Base-by-base conservation (phyloP, 2,797 vertebrate species). In the Epinephelus malabaricus region DNA sequence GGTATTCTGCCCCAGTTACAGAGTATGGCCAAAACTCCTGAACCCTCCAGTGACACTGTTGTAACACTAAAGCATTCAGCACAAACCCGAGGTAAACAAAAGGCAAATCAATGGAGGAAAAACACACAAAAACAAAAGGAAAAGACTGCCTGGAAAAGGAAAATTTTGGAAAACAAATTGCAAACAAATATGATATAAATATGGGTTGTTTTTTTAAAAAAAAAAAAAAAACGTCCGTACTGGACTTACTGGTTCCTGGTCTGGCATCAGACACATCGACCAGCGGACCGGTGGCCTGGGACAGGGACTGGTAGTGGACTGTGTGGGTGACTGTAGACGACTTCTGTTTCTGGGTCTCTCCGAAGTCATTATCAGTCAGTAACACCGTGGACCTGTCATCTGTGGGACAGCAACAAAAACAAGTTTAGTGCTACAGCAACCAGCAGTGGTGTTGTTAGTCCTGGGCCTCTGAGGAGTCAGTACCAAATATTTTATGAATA, bases 371-470 rank as follows among this genome's bases (percentile, higher is more conserved):
- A 78, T 99, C 98, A 0, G 98, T 99, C 85, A 99, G 90, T 70
- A 99, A 89, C 80, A 99, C 98, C 0, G 98, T 99, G n/a, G 98
- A 99, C 87, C 98, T 97, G 91, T 99, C 98, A 0, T 99, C 98
- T 99, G 85, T 3, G 82, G 74, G 69, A 66, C 13, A 63, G 49
- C 21, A 60, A 58, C 30, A 76, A 53, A n/a, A 69, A 62, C 18
- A 47, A 40, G 47, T 17, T 86, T 1, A 88, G 47, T 2, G 2
- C 21, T 5, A 14, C 11, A 30, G 53, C 14, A 18, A 18, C 2
- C 15, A 2, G 27, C 66, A 19, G 1, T 17, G 15, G 6, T 11
- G 2, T 34, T 34, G 34, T 34, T 34, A 34, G 7, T 6, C 34
- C 34, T 34, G 34, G 34, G 34, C 34, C 8, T 34, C 34, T 34